A percentile compares a stretch with the other conserved stretches of the same genome.
phyloP scores from a whole-genome alignment of 2,888 invertebrate species.

The Synanthedon formicaeformis region DNA sequence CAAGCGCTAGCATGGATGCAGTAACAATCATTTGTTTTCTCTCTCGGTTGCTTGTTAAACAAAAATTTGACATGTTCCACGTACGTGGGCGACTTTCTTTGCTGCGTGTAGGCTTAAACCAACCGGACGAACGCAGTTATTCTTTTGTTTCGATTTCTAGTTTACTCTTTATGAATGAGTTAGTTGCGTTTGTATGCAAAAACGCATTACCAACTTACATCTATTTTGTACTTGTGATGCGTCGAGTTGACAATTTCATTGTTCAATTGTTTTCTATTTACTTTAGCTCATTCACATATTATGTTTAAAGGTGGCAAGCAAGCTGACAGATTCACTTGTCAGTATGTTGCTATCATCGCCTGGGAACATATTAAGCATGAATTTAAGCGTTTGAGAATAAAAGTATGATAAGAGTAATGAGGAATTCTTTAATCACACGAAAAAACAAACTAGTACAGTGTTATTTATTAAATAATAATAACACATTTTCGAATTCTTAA shows the following conservation, averaged over 20 bases:
- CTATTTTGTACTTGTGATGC: constrained; percentile 8
- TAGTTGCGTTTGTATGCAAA: constrained; percentile 39
- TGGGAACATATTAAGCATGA: no score
- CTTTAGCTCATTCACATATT: neutral
- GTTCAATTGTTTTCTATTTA: constrained; percentile 18
- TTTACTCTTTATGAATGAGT: constrained; percentile 22
- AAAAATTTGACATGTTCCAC: constrained; percentile 37
- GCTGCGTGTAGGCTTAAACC: constrained; percentile 25
- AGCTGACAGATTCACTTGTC: no score
- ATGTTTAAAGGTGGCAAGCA: no score
- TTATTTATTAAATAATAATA: no score
- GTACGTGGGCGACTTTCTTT: constrained; percentile 39
- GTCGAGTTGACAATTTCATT: constrained; percentile 22
- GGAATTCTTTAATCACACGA: no score
- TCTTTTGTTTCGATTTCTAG: constrained; percentile 47
- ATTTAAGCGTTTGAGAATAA: no score
- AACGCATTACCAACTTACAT: constrained; percentile 19
- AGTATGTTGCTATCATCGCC: no score
- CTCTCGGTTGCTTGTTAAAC: constrained; percentile 43
- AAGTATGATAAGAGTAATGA: no score
- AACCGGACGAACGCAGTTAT: constrained; percentile 33
- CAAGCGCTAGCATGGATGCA: constrained; percentile 32
- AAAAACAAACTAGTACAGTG: no score
- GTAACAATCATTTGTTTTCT: constrained; percentile 45
- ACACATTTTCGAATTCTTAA: no score